Evolutionary conservation across 2,888 invertebrate genomes (phyloP).

Genomic region (Diarsia dahlii): DNA sequence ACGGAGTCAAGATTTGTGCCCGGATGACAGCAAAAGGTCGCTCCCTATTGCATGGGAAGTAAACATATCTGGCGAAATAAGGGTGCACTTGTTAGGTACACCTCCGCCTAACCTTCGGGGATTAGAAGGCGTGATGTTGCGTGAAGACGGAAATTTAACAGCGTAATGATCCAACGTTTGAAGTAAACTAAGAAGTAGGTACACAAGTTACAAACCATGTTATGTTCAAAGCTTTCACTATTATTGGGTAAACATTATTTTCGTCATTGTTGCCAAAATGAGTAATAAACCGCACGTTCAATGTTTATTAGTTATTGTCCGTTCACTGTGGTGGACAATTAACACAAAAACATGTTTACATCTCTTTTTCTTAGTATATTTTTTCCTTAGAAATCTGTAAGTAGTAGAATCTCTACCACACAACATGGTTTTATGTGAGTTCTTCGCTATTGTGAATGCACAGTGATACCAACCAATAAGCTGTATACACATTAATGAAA

Average conservation of each 20-base stretch:
- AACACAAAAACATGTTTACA: neutral
- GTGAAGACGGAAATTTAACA: neutral
- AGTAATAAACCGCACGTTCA: slow-evolving; percentile 20
- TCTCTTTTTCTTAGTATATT: neutral
- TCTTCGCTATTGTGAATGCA: neutral
- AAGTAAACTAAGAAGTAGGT: slow-evolving; percentile 9
- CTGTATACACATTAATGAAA: no score
- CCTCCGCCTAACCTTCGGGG: no score
- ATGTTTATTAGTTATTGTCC: slow-evolving; percentile 4
- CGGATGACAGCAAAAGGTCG: no score
- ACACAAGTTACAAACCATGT: neutral
- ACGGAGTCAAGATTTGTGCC: no score
- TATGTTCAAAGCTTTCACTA: slow-evolving; percentile 16
- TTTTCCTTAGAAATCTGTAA: neutral
- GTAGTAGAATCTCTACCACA: neutral
- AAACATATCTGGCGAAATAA: no score
- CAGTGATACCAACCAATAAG: slow-evolving; percentile 4
- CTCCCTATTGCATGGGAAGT: no score
- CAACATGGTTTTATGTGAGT: neutral
- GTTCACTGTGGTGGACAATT: neutral
- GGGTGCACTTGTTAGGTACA: no score
- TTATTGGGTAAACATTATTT: slow-evolving; percentile 17
- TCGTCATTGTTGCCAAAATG: neutral
- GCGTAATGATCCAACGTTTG: neutral
- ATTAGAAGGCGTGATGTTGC: no score